These are phyloP conservation scores for Augiades crinisus DNA, from an alignment of 2,888 invertebrate species.

Conservation along the genomic window DNA sequence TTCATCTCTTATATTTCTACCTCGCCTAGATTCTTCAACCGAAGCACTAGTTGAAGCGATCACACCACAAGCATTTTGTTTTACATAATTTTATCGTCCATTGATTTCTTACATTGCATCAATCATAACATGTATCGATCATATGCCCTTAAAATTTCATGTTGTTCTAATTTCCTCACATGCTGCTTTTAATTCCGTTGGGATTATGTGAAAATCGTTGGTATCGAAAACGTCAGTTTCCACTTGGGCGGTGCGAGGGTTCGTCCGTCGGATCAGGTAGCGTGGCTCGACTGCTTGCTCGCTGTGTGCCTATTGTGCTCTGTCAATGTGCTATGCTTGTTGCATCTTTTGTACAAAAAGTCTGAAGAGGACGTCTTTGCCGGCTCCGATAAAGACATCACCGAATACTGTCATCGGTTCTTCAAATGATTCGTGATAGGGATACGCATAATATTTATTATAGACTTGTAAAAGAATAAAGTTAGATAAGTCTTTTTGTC, in stretches of 20 bases:
- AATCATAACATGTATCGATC: neutral
- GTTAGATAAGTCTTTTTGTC: neutral
- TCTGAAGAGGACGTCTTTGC: conserved; percentile 46
- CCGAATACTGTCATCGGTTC: conserved; percentile 61
- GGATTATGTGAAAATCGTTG: conserved; percentile 57
- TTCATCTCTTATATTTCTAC: neutral
- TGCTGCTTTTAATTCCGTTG: conserved; percentile 72
- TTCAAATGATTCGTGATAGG: conserved; percentile 8
- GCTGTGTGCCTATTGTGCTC: conserved; percentile 85
- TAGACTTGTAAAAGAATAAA: neutral
- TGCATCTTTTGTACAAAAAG: conserved; percentile 80
- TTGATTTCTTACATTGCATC: neutral
- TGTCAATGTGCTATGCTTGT: conserved; percentile 83
- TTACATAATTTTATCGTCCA: neutral
- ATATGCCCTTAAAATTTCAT: conserved; percentile 44
- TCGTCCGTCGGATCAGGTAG: conserved; percentile 90
- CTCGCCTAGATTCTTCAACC: conserved; percentile 4
- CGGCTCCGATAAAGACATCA: conserved; percentile 57
- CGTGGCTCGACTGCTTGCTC: conserved; percentile 87
- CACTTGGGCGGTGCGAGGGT: conserved; percentile 78
- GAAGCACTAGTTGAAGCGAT: neutral
- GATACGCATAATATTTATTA: conserved; percentile 10
- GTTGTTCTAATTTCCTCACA: conserved; percentile 72
- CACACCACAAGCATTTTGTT: neutral
- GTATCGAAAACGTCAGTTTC: conserved; percentile 67